Conservation (phyloP, 2,797 vertebrate genomes). For the Sparidentex hasta region DNA sequence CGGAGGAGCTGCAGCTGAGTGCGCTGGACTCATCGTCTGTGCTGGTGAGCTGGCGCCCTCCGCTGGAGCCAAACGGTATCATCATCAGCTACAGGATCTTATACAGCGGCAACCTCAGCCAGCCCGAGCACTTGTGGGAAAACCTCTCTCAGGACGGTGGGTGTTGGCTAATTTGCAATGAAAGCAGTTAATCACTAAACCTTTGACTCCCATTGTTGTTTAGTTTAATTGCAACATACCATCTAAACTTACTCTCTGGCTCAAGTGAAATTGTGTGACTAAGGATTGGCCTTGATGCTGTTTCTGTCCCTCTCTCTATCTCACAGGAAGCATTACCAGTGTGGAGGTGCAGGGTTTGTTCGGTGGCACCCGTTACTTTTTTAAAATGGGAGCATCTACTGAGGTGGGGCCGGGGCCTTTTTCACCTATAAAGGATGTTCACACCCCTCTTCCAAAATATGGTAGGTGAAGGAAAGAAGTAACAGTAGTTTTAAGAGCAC, state of each 20-base stretch:
- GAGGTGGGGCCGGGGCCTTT: conserved; percentile 93
- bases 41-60: conserved; percentile 95
- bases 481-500: not conserved
- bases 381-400: conserved; percentile 95
- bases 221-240: not conserved
- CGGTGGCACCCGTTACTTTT: conserved; percentile 93
- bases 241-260: no score
- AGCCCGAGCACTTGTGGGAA: conserved; percentile 93
- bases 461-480: conserved; percentile 11
- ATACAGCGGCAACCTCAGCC: conserved; percentile 90
- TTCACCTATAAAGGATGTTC: conserved; percentile 91
- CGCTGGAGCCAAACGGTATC: conserved; percentile 93
- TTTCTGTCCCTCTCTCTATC: conserved; percentile 35
- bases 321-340: conserved; percentile 91
- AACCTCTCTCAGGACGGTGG: conserved; percentile 92
- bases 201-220: not conserved
- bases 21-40: conserved; percentile 91
- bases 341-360: conserved; percentile 91
- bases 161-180: conserved; percentile 44
- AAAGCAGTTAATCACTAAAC: not conserved
- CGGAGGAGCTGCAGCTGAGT: conserved; percentile 92
- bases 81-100: conserved; percentile 92
- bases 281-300: not conserved
- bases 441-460: conserved; percentile 87
- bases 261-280: not conserved